phyloP scores from a whole-genome alignment of 1,140 invertebrate genomes.

The Cherax destructor region DNA sequence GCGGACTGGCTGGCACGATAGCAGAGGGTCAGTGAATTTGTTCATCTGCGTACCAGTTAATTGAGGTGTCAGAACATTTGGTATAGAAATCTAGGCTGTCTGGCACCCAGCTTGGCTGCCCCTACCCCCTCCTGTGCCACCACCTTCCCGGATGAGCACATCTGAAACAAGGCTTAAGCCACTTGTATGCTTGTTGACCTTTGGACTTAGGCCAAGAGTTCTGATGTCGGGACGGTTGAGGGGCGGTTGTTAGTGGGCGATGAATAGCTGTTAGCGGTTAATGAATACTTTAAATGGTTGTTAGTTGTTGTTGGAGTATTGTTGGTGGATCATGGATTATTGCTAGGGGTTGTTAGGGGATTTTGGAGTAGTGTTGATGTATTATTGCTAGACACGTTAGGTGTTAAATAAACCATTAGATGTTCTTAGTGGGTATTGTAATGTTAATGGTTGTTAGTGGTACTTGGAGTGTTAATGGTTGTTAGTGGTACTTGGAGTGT shows the following conservation, averaged over 20 bases:
- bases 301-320: too few relatives aligned
- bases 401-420: too few relatives aligned
- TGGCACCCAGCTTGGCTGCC: slow-evolving; percentile 28
- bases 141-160: slow-evolving; percentile 31
- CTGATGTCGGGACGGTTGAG: too few relatives aligned
- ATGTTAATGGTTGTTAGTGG: not conserved
- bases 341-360: too few relatives aligned
- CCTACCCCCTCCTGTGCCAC: not conserved
- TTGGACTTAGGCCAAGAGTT: too few relatives aligned
- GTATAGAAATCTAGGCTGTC: slow-evolving; percentile 68
- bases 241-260: too few relatives aligned
- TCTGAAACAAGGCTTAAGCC: slow-evolving; percentile 38
- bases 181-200: not conserved
- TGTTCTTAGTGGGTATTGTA: too few relatives aligned
- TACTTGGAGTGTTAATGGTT: not conserved
- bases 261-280: too few relatives aligned
- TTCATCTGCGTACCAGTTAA: slow-evolving; percentile 62
- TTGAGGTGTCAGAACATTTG: slow-evolving; percentile 69
- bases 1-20: slow-evolving; percentile 66
- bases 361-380: too few relatives aligned
- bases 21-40: slow-evolving; percentile 66
- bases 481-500: not conserved
- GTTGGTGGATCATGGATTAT: too few relatives aligned
- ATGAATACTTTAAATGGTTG: too few relatives aligned
- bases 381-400: too few relatives aligned